phyloP scores from a whole-genome alignment of 2,797 vertebrate genomes.

The Vireo griseus region DNA sequence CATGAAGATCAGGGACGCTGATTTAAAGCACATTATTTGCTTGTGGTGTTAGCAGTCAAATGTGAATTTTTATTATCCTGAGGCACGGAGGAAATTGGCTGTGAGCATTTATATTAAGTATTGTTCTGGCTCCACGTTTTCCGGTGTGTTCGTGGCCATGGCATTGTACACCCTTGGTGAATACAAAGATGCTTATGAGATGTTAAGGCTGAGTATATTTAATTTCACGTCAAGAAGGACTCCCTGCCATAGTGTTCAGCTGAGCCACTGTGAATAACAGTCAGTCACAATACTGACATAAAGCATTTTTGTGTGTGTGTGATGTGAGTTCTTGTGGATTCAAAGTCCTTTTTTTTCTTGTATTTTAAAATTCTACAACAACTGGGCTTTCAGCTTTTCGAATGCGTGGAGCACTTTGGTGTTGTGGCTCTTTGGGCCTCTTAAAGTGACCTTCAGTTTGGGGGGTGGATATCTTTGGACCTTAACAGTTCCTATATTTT shows the following conservation, averaged over 20 bases:
- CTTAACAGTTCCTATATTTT: background rate
- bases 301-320: background rate
- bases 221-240: background rate
- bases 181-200: background rate
- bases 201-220: background rate
- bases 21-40: background rate
- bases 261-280: background rate
- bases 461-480: background rate
- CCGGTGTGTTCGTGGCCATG: fast-evolving
- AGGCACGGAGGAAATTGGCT: background rate
- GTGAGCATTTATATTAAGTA: background rate
- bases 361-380: background rate
- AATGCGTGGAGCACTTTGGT: background rate
- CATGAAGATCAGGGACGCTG: fast-evolving
- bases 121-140: background rate
- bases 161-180: background rate
- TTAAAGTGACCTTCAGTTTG: background rate
- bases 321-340: background rate
- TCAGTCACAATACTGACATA: background rate
- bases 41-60: background rate
- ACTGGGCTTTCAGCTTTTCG: background rate
- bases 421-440: background rate
- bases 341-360: fast-evolving
- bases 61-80: background rate
- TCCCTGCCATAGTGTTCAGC: background rate